Evolutionary conservation across 2,113 vertebrate species (phyloP).

Genomic region (Forbesichthys agassizii): DNA sequence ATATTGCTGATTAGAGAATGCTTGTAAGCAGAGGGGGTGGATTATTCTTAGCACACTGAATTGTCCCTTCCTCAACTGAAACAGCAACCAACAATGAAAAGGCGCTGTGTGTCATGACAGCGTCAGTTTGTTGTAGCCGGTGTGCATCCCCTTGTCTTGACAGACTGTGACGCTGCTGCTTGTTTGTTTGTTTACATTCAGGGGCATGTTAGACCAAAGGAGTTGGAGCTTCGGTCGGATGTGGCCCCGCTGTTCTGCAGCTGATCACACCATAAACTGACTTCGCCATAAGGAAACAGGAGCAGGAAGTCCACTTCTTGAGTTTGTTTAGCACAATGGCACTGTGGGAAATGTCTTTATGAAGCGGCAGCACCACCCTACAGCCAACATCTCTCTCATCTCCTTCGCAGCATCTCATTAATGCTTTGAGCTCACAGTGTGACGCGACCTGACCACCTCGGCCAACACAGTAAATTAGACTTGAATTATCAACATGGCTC

Average conservation of each 20-base stretch:
- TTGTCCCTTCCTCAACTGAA: not conserved
- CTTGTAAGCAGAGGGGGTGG: not conserved
- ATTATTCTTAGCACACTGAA: not conserved
- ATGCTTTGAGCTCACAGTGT: slow-evolving; percentile 39
- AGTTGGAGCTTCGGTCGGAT: not conserved
- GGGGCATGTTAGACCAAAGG: slow-evolving; percentile 28
- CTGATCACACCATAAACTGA: not conserved
- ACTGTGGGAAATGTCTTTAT: slow-evolving; percentile 27
- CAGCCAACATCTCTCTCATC: not conserved
- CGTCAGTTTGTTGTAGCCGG: slow-evolving; percentile 7
- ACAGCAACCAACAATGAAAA: slow-evolving; percentile 7
- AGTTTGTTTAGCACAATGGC: slow-evolving; percentile 26
- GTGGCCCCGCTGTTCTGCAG: slow-evolving; percentile 4
- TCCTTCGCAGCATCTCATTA: slow-evolving; percentile 7
- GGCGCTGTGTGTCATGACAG: no score
- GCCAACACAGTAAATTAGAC: slow-evolving; percentile 53
- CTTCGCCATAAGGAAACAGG: not conserved
- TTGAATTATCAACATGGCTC: slow-evolving; percentile 56
- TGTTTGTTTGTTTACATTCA: slow-evolving; percentile 17
- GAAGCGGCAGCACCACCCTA: slow-evolving; percentile 9
- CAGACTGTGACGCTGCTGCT: not conserved
- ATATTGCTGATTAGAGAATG: not conserved
- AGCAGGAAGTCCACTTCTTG: slow-evolving; percentile 15
- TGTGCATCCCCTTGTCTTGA: slow-evolving; percentile 12
- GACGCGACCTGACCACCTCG: slow-evolving; percentile 49